phyloP scores from a whole-genome alignment of 2,797 vertebrate genomes.

The Malurus leucopterus region DNA sequence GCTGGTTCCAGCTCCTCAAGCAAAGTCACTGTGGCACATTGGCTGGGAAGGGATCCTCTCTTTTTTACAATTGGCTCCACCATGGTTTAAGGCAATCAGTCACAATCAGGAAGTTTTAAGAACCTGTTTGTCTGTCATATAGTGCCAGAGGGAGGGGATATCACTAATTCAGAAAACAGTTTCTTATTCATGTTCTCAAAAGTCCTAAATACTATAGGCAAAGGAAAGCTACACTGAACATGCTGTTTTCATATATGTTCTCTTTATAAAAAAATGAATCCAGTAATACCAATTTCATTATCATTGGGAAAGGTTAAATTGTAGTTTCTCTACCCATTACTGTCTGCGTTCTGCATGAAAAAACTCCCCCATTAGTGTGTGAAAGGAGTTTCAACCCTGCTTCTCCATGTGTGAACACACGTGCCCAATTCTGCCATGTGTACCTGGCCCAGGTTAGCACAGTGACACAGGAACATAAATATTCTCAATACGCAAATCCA shows the following conservation, averaged over 20 bases:
- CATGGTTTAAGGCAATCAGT: slow-evolving; percentile 47
- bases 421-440: background rate
- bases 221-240: background rate
- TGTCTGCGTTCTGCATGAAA: background rate
- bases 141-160: background rate
- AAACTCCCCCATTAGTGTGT: background rate
- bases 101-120: slow-evolving; percentile 15
- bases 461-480: background rate
- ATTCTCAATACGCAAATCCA: background rate
- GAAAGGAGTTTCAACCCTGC: background rate
- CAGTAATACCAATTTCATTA: background rate
- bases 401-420: background rate
- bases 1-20: slow-evolving; percentile 52
- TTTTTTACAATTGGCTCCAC: slow-evolving; percentile 32
- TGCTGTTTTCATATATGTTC: background rate
- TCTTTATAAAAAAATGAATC: background rate
- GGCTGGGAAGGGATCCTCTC: slow-evolving; percentile 24
- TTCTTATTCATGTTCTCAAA: background rate
- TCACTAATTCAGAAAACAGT: slow-evolving; percentile 37
- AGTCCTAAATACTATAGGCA: background rate
- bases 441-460: background rate
- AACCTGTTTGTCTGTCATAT: background rate
- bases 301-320: background rate
- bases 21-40: background rate
- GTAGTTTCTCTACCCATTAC: background rate